These are phyloP conservation scores for Uromys caudimaculatus DNA, from an alignment of 2,797 vertebrate genomes.

Conservation along the genomic window DNA sequence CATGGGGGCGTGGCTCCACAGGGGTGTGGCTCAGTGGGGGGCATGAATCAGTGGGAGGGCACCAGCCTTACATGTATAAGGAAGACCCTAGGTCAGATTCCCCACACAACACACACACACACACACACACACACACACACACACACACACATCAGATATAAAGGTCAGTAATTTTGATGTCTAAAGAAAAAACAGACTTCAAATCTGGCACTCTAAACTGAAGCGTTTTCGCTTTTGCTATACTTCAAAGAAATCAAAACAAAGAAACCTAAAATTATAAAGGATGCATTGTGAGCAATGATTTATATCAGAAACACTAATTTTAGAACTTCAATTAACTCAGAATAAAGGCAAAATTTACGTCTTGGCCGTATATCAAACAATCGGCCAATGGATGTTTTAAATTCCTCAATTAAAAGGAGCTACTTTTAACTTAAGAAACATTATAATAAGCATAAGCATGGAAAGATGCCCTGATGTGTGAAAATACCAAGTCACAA, in stretches of 20 bases:
- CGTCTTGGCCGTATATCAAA: constrained; percentile 60
- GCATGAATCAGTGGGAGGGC: not conserved
- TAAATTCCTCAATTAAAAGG: constrained; percentile 51
- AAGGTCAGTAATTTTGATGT: not conserved
- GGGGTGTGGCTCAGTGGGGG: too few relatives aligned
- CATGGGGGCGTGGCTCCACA: too few relatives aligned
- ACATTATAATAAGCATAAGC: not conserved
- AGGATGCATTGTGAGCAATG: constrained; percentile 32
- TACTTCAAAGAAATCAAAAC: constrained; percentile 74
- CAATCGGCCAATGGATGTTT: constrained; percentile 11
- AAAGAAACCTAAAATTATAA: constrained; percentile 64
- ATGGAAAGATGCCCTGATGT: not conserved
- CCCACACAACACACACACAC: not conserved
- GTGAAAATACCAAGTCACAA: constrained; percentile 18
- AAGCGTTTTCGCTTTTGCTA: constrained; percentile 30
- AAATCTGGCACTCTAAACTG: constrained; percentile 32
- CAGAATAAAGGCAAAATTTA: constrained; percentile 52
- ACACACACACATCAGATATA: not conserved
- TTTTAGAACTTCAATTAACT: constrained; percentile 64
- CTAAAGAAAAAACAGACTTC: not conserved
- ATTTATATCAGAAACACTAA: constrained; percentile 62
- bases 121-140: not conserved
- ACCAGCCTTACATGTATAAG: not conserved
- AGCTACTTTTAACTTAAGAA: not conserved
- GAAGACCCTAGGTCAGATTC: not conserved